phyloP scores from a whole-genome alignment of 1,140 invertebrate genomes.

The Leptinotarsa defecta region DNA sequence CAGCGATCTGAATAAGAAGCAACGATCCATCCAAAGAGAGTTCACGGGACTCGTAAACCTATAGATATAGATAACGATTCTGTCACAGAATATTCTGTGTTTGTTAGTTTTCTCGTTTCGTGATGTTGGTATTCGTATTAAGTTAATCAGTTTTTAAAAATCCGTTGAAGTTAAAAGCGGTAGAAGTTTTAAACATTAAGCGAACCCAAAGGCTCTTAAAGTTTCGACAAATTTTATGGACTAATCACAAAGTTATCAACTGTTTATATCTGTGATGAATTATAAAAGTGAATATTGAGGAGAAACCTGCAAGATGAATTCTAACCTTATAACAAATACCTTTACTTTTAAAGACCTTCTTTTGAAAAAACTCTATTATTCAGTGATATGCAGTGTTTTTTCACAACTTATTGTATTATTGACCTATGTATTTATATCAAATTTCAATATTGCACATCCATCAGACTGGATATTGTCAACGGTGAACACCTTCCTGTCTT shows the following conservation, averaged over 20 bases:
- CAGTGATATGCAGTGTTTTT: slow-evolving; percentile 58
- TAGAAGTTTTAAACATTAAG: too few relatives aligned
- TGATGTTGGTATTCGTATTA: too few relatives aligned
- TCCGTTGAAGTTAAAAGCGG: too few relatives aligned
- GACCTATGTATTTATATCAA: slow-evolving; percentile 60
- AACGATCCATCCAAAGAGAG: too few relatives aligned
- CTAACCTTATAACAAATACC: slow-evolving; percentile 36
- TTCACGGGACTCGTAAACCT: too few relatives aligned
- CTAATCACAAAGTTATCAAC: too few relatives aligned
- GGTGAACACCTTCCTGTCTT: slow-evolving; percentile 58
- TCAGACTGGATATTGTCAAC: slow-evolving; percentile 60
- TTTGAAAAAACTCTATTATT: slow-evolving; percentile 57
- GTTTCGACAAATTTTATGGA: slow-evolving; percentile 4
- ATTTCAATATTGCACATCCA: slow-evolving; percentile 61
- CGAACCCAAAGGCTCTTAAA: neutral
- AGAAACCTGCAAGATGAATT: slow-evolving; percentile 33
- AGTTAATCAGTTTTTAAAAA: too few relatives aligned
- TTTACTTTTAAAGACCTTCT: slow-evolving; percentile 58
- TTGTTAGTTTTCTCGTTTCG: too few relatives aligned
- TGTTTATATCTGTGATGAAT: neutral
- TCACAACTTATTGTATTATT: slow-evolving; percentile 61
- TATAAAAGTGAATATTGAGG: slow-evolving; percentile 7
- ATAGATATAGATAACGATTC: too few relatives aligned
- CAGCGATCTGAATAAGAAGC: too few relatives aligned
- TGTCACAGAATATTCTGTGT: too few relatives aligned